A percentile compares a stretch with the other conserved stretches of the same genome.
Evolutionary conservation across 1,140 invertebrate genomes (phyloP).

Genomic region (Idris sp.): DNA sequence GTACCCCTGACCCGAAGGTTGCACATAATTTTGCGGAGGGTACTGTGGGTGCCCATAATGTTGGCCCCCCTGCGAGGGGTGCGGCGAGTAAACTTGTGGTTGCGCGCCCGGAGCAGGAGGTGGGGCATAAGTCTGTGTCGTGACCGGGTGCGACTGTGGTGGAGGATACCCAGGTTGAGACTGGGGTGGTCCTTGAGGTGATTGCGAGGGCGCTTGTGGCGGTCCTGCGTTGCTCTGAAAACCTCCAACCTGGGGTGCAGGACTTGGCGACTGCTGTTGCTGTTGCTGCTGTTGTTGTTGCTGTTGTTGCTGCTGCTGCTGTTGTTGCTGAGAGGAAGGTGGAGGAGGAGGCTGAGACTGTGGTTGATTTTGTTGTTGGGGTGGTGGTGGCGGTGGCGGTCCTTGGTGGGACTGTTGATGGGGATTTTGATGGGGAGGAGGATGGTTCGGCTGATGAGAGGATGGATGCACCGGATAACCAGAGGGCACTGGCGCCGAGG

Average conservation of each 20-base stretch:
- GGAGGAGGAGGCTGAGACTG: constrained; percentile 72
- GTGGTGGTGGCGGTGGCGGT: constrained; percentile 65
- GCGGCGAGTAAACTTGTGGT: constrained; percentile 74
- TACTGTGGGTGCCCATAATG: constrained; percentile 77
- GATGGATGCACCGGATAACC: constrained; percentile 67
- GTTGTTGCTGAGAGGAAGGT: constrained; percentile 73
- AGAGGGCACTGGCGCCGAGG: constrained; percentile 70
- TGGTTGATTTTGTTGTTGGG: constrained; percentile 65
- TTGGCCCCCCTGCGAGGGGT: constrained; percentile 74
- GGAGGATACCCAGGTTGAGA: constrained; percentile 70
- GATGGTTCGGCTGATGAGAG: constrained; percentile 61
- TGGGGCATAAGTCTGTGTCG: constrained; percentile 75
- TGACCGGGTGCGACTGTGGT: constrained; percentile 72
- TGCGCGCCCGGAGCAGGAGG: constrained; percentile 73
- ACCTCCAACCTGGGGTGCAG: constrained; percentile 72
- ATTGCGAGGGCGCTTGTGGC: constrained; percentile 71
- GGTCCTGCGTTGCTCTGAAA: constrained; percentile 76
- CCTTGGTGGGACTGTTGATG: constrained; percentile 67
- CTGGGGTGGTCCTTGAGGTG: constrained; percentile 68
- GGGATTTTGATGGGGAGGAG: constrained; percentile 60
- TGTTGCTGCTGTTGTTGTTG: no score
- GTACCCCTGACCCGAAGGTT: constrained; percentile 76
- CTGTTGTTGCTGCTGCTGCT: no score
- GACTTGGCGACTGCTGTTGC: no score
- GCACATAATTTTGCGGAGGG: constrained; percentile 76